Base-by-base conservation (phyloP, 2,888 invertebrate species). In the Cheilosia vernalis region DNA sequence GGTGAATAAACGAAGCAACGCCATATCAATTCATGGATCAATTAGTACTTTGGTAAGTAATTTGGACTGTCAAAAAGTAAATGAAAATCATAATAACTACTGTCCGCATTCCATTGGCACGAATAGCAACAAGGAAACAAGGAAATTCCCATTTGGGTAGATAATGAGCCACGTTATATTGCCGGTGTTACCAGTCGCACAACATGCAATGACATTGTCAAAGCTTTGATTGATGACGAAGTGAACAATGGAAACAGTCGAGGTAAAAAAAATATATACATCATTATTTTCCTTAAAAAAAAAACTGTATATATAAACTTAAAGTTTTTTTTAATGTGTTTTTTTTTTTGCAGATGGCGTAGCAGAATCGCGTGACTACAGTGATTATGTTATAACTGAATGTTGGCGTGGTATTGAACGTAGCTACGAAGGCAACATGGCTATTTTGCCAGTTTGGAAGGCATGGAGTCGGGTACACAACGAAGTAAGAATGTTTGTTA, bases 351-450 rank as follows among this genome's bases (percentile, higher is more conserved):
- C 67, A 90, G 89, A 90, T 91, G 90, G 90, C 89, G 87, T 87
- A 87, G 90, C 63, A 92, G 93, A 24, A 93, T 94, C 89, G 92
- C 92, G 91, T 92, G 92, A 91, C 91, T 91, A 90, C 89, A 89
- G 89, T 89, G 90, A 92, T 91, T 96, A 96, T 93, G 95, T 95
- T 90, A 94, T 96, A 89, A 95, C 96, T 47, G 96, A 96, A 91
- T 92, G 95, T 89, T 95, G 96, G 96, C 93, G 96, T 90, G 95
- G 96, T 88, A 95, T 97, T 77, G 96, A 96, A 92, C 94, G 91
- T 83, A 90, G 90, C 90, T 91, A 91, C 87, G 90, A 91, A 81
- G 94, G 95, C 37, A 94, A 95, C 88, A 95, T 95, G 61, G 94
- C 95, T 76, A 95, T 97, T 85, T 92, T 96, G 76, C 96, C 96